Conservation (phyloP, 2,888 invertebrate genomes). For the Dichetophora obliterata region DNA sequence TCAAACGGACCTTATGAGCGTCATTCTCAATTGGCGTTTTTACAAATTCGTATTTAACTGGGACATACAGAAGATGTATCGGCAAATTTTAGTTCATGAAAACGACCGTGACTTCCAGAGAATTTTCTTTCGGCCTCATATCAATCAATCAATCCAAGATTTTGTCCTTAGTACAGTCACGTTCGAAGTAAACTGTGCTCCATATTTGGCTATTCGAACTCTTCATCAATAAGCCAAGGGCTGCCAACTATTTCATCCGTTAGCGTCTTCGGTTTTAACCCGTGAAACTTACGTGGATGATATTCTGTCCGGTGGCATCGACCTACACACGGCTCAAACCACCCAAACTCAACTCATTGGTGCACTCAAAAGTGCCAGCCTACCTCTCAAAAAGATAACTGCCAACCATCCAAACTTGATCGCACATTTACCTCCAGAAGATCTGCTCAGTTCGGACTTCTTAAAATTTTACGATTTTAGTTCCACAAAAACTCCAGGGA, state of each 20-base stretch:
- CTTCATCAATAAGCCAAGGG: slow-evolving; percentile 22
- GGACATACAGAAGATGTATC: too few relatives aligned
- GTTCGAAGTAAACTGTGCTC: slow-evolving; percentile 15
- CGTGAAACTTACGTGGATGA: slow-evolving; percentile 28
- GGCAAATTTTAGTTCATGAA: too few relatives aligned
- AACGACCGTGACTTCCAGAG: too few relatives aligned
- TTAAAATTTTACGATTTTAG: background rate
- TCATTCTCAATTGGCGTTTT: too few relatives aligned
- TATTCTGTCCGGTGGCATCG: background rate
- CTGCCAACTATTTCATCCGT: background rate
- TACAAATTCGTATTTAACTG: too few relatives aligned
- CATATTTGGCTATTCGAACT: slow-evolving; percentile 22
- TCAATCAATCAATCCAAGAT: background rate
- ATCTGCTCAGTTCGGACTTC: too few relatives aligned
- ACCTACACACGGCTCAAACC: background rate
- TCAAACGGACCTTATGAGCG: too few relatives aligned
- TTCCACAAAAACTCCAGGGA: slow-evolving; percentile 25
- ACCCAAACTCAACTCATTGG: background rate
- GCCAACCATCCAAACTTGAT: background rate
- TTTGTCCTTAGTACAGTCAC: background rate
- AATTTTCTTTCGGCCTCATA: background rate
- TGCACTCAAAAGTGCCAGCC: background rate
- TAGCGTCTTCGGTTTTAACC: slow-evolving; percentile 4
- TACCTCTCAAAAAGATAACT: too few relatives aligned
- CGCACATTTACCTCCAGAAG: too few relatives aligned